Evolutionary conservation across 2,113 vertebrate genomes (phyloP), one percentile per base, ranked within the genome.

Genomic region (Callithrix jacchus): DNA sequence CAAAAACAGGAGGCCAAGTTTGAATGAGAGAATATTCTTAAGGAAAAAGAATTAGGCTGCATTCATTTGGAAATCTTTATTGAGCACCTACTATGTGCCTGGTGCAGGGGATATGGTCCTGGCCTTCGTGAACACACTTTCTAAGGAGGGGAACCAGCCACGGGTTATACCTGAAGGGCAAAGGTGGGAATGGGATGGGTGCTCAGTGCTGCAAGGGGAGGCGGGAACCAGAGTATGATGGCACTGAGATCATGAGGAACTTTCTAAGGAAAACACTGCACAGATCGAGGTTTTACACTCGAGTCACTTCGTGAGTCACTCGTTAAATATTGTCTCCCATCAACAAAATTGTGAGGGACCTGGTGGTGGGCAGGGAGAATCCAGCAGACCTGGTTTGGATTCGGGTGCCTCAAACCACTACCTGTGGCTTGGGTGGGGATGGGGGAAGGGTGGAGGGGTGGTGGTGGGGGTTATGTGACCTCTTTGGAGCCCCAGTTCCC

Each of bases 141-240:
- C 58, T 79, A 49, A 52, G 82, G 47, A 45, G 20, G 54, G 35
- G 37, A 56, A 3, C 16, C 40, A 47, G 21, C 10, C n/a, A 8
- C 1, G 23, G 54, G 54, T 32, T 16, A 14, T 27, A n/a, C 66
- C 0, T 0, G 7, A 4, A 58, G 16, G 18, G 52, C 14, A 3
- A 3, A 58, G 35, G 8, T 47, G 47, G 20, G 45, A 11, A 6
- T 0, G 11, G 30, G 16, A n/a, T 30, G 54, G 56, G 14, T 47
- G 30, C 45, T 40, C 20, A 23, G 18, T 64, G 45, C 9, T 42
- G 84, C 2, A 0, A 0, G 13, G 45, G 1, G 2, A 32, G 70
- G 3, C 5, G 3, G 12, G 20, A 45, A 52, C 32, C 35, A 4
- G 40, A 40, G 37, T 2, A 13, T 0, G 8, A 3, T 21, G 3